Percentiles rank a stretch among this genome's conserved stretches.
phyloP scores from a whole-genome alignment of 2,888 invertebrate genomes.

The Loripinus fragilis region DNA sequence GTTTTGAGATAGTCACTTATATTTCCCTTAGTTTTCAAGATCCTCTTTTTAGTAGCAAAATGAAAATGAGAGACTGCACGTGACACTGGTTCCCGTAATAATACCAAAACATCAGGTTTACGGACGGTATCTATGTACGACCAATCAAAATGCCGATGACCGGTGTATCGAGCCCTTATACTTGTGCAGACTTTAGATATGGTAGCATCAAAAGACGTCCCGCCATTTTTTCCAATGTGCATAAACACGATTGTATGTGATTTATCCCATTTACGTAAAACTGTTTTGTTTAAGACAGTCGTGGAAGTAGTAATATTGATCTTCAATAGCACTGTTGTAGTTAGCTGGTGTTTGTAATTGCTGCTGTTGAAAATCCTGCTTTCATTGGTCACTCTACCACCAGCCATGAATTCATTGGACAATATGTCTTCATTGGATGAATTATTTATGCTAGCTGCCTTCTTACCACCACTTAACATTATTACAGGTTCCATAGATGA shows the following conservation, averaged over 20 bases:
- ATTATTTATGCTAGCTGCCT: too few species aligned
- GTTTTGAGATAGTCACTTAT: background rate
- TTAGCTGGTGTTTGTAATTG: too few species aligned
- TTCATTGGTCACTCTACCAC: background rate
- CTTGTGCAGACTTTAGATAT: background rate
- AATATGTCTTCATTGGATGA: background rate
- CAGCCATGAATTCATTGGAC: background rate
- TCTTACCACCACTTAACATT: too few species aligned
- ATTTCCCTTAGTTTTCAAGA: background rate
- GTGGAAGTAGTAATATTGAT: background rate
- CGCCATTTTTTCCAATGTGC: constrained; percentile 8
- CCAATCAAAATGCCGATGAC: constrained; percentile 8
- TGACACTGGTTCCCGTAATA: background rate
- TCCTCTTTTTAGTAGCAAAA: background rate
- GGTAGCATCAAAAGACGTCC: background rate
- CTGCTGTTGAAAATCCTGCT: background rate
- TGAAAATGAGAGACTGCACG: constrained; percentile 1
- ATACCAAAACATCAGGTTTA: background rate
- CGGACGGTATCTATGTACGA: background rate
- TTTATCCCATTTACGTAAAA: background rate
- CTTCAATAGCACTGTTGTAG: background rate
- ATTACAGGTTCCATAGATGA: too few species aligned
- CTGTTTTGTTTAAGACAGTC: background rate
- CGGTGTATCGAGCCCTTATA: background rate
- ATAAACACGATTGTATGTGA: background rate